Conservation (phyloP, 2,797 vertebrate genomes). For the Sciurus vulgaris region DNA sequence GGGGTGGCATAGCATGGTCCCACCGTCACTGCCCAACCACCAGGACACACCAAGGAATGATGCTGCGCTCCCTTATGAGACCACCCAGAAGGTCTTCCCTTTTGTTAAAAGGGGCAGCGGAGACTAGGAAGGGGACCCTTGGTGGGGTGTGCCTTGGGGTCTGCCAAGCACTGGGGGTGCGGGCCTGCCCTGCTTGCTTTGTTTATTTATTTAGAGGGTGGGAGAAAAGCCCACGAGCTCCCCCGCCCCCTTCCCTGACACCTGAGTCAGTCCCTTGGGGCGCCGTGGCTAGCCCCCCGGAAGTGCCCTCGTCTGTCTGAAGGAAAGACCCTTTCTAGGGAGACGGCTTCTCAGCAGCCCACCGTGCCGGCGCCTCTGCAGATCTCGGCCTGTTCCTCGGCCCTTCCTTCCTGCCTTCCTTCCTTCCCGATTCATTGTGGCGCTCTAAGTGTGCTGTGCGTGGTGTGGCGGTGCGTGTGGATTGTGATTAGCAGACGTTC, state of each 20-base stretch:
- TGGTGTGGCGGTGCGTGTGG: conserved; percentile 70
- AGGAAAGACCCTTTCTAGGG: conserved; percentile 80
- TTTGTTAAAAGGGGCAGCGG: not conserved
- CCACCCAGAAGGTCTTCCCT: not conserved
- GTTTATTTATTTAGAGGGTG: not conserved
- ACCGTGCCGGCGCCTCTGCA: conserved; percentile 61
- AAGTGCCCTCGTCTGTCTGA: conserved; percentile 83
- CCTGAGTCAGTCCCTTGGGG: conserved; percentile 76
- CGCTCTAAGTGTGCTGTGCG: conserved; percentile 71
- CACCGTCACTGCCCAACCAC: not conserved
- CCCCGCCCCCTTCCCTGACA: conserved; percentile 71
- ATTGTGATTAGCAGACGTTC: conserved; percentile 86
- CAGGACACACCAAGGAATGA: conserved; percentile 46
- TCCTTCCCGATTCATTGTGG: conserved; percentile 79
- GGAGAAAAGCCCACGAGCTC: not conserved
- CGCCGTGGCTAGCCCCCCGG: conserved; percentile 77
- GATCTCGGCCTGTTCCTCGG: conserved; percentile 77
- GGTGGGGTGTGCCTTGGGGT: not conserved
- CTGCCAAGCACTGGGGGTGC: not conserved
- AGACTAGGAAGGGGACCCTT: not conserved
- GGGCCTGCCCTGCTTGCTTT: not conserved
- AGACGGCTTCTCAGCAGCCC: conserved; percentile 83
- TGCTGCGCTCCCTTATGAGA: not conserved
- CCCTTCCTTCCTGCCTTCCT: not conserved
- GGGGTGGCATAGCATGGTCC: conserved; percentile 45